Percentiles rank a stretch among this genome's conserved stretches.
Evolutionary conservation across 2,797 vertebrate genomes (phyloP).

Genomic region (Adelosebastes latens): DNA sequence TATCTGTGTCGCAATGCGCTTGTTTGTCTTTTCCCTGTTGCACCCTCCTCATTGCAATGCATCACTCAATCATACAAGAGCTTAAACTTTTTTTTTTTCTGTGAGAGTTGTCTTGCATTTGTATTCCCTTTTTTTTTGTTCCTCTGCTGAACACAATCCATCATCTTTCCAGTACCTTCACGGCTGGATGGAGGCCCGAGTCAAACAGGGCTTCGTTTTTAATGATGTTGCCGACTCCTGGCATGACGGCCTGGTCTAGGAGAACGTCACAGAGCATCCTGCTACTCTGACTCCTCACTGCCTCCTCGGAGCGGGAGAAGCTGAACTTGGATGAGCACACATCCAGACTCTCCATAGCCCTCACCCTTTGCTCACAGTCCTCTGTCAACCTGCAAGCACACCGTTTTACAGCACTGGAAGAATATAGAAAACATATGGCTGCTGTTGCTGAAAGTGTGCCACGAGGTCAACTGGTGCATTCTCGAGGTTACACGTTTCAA

Average conservation of each 20-base stretch:
- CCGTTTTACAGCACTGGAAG: neutral
- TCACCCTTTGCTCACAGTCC: constrained; percentile 86
- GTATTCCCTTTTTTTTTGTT: constrained; percentile 41
- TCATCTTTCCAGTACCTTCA: constrained; percentile 84
- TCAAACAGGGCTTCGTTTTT: constrained; percentile 96
- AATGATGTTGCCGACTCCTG: constrained; percentile 97
- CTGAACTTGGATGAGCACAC: constrained; percentile 92
- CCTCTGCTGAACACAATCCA: constrained; percentile 70
- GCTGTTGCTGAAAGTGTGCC: constrained; percentile 19
- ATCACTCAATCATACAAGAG: constrained; percentile 50
- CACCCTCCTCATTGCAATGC: constrained; percentile 51
- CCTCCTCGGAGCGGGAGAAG: constrained; percentile 82
- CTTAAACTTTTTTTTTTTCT: constrained; percentile 24
- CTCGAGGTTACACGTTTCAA: constrained; percentile 24
- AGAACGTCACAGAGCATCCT: constrained; percentile 94
- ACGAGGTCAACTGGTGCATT: constrained; percentile 41
- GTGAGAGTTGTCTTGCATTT: constrained; percentile 40
- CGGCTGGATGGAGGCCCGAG: constrained; percentile 89
- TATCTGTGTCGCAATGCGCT: constrained; percentile 26
- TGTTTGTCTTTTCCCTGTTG: constrained; percentile 37
- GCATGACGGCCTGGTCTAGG: constrained; percentile 92
- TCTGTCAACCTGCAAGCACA: constrained; percentile 81
- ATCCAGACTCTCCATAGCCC: constrained; percentile 87
- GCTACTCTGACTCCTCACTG: constrained; percentile 81
- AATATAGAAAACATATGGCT: constrained; percentile 14